Conservation (phyloP, 2,113 vertebrate species). For the Eolophus roseicapilla region DNA sequence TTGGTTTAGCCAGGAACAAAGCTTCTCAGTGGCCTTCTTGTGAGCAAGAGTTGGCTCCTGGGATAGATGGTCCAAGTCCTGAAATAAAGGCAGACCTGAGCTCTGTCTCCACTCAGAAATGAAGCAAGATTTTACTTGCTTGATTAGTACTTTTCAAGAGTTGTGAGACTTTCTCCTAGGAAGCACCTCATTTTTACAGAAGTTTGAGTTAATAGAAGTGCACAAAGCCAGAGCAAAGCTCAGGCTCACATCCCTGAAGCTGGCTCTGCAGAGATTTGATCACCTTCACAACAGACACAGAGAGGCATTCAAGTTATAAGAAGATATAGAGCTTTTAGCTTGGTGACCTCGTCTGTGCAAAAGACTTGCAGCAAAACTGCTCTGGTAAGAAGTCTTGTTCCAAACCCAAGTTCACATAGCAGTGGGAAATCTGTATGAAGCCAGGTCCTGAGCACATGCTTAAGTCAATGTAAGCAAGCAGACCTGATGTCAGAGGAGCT, state of each 20-base stretch:
- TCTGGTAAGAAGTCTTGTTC: background rate
- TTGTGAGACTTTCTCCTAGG: background rate
- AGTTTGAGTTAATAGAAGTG: background rate
- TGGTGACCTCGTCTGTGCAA: accelerated
- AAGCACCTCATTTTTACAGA: background rate
- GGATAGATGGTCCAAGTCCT: background rate
- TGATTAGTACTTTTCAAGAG: background rate
- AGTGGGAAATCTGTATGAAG: background rate
- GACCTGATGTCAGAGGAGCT: background rate
- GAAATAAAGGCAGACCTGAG: background rate
- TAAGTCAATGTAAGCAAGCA: background rate
- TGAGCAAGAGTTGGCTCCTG: background rate
- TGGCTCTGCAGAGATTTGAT: background rate
- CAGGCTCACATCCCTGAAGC: background rate
- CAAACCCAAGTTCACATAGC: background rate
- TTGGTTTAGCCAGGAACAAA: background rate
- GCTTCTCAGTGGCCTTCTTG: background rate
- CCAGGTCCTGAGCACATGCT: background rate
- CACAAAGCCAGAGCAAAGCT: background rate
- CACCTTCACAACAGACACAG: background rate
- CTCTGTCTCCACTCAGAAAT: background rate
- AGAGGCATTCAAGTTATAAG: accelerated
- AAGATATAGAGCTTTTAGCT: background rate
- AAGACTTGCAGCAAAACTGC: background rate
- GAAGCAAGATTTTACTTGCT: background rate